These are phyloP conservation scores for Archips xylosteana DNA, from an alignment of 2,888 invertebrate genomes.

Conservation along the genomic window DNA sequence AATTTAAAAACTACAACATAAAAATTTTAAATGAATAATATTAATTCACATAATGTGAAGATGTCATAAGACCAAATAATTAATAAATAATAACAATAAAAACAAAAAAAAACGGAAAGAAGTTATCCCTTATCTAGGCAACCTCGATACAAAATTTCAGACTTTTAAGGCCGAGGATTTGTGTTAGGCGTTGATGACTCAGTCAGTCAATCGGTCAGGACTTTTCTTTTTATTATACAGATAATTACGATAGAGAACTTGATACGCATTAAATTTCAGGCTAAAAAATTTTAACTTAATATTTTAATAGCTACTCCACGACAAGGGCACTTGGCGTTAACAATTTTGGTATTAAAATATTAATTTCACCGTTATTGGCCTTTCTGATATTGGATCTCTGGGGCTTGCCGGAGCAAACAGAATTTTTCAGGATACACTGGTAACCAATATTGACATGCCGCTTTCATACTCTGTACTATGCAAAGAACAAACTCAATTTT, in stretches of 20 bases:
- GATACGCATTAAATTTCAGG: background rate
- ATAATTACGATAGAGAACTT: background rate
- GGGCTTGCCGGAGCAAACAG: background rate
- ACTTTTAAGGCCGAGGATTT: too few species aligned
- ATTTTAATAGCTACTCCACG: background rate
- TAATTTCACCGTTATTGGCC: background rate
- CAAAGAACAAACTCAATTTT: constrained; percentile 4
- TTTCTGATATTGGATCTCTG: background rate
- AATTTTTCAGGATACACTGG: background rate
- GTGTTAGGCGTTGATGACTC: too few species aligned
- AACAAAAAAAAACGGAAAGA: too few species aligned
- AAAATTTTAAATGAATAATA: too few species aligned
- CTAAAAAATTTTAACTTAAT: background rate
- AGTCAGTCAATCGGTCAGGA: too few species aligned
- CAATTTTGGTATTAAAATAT: constrained; percentile 30
- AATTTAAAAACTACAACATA: too few species aligned
- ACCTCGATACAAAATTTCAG: too few species aligned
- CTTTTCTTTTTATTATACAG: too few species aligned
- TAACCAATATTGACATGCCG: constrained; percentile 5
- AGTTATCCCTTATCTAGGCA: too few species aligned
- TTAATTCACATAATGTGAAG: too few species aligned
- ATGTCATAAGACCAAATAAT: too few species aligned
- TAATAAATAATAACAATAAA: too few species aligned
- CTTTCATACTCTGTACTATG: constrained; percentile 1
- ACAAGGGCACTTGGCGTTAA: constrained; percentile 32